Base-by-base conservation (phyloP, 1,140 invertebrate genomes). In the Melipona quadrifasciata region DNA sequence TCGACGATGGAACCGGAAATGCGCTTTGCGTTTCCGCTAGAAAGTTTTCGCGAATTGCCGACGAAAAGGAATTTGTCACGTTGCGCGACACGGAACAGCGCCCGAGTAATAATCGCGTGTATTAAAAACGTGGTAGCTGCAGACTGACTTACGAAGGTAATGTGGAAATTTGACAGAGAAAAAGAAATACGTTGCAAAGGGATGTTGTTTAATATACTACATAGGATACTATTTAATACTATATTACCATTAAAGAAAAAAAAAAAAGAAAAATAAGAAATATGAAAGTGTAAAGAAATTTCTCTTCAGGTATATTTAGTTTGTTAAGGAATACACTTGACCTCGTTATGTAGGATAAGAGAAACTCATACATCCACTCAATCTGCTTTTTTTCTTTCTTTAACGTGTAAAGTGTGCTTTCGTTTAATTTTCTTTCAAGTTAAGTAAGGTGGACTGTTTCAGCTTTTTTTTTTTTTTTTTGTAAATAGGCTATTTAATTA, bases 401-500 rank as follows among this genome's bases (percentile, higher is more conserved):
- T 58, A 61, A n/a, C 24, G 27, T 21, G 47, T 19, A 68, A 53
- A 55, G 11, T 34, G 39, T 34, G 77, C 31, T 79, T 79, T 68
- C 77, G 14, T 55, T 79, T n/a, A 3, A n/a, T 51, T 74, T 39
- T 77, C 53, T 27, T 21, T 68, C 24, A 31, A 34, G 51, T 79
- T 34, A 79, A 67, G 27, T 55, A 68, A 79, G 27, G 19, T 67
- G 64, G 51, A 34, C 27, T 67, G 64, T 79, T 68, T 31, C 27
- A 39, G 51, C 39, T 39, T 39, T 39, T 39, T 47, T 8, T 10
- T 39, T 47, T 47, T 47, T 61, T 61, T n/a, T 79, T 67, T 78
- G 76, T 78, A 79, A 68, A 79, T 79, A 47, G 27, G 77, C 1
- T 67, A 79, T 65, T 78, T 65, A 65, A 78, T 78, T 78, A 67